Evolutionary conservation across 1,140 invertebrate genomes (phyloP).

Genomic region (Lysiphlebus fabarum): DNA sequence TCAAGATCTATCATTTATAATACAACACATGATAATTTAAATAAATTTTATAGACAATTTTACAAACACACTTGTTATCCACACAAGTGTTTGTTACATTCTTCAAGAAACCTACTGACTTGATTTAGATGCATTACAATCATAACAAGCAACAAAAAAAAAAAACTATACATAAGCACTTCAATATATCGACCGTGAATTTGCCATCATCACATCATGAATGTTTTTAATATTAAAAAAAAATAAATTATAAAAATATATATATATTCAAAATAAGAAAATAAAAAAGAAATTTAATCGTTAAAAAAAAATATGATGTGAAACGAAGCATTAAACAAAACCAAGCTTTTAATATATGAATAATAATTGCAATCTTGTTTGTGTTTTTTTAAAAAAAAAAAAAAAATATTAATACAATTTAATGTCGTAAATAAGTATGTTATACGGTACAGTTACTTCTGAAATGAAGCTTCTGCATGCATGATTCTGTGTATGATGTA

Average conservation of each 20-base stretch:
- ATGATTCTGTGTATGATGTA: not conserved
- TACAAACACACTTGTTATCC: not conserved
- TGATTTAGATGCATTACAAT: no score
- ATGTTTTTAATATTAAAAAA: no score
- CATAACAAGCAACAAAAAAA: no score
- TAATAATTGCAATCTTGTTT: conserved; percentile 51
- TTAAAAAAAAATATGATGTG: conserved; percentile 2
- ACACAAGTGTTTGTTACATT: no score
- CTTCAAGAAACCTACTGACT: no score
- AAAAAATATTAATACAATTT: conserved; percentile 45
- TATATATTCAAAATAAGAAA: conserved; percentile 26
- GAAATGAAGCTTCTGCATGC: conserved; percentile 11
- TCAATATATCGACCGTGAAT: no score
- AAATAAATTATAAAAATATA: no score
- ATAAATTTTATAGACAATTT: no score
- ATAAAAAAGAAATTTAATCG: conserved; percentile 18
- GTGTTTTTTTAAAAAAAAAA: conserved; percentile 44
- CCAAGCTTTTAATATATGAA: conserved; percentile 48
- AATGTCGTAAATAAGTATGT: conserved; percentile 42
- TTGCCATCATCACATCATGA: no score
- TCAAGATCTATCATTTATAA: not conserved
- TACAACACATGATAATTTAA: not conserved
- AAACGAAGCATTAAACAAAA: conserved; percentile 28
- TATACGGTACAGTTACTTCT: conserved; percentile 24
- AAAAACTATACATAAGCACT: no score